Conservation (phyloP, 2,797 vertebrate species). For the Esox lucius region DNA sequence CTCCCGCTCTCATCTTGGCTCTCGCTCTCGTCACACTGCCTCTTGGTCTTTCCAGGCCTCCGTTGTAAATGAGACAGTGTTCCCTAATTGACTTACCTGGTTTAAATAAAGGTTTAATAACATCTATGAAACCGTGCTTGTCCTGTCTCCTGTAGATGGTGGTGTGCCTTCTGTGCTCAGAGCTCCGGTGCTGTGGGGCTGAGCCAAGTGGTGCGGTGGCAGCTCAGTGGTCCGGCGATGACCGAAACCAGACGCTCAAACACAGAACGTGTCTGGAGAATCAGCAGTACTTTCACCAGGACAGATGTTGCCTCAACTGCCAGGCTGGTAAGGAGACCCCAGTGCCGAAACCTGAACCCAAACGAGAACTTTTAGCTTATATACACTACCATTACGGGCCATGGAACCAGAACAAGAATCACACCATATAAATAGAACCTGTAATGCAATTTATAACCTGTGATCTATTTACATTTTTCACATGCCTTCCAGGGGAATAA, state of each 20-base stretch:
- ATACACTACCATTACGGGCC: background rate
- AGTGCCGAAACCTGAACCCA: background rate
- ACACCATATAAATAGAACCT: background rate
- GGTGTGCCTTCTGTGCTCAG: conserved; percentile 37
- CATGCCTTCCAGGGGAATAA: background rate
- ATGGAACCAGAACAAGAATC: background rate
- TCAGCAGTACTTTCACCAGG: conserved; percentile 68
- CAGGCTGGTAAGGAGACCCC: conserved; percentile 69
- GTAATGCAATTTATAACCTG: background rate
- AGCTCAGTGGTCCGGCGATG: conserved; percentile 54
- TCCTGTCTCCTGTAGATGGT: conserved; percentile 43
- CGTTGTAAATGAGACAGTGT: background rate
- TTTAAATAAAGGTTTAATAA: conserved; percentile 4
- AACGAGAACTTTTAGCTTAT: background rate
- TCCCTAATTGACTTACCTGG: background rate
- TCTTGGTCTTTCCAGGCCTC: background rate
- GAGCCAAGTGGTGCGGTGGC: conserved; percentile 44
- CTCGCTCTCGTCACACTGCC: background rate
- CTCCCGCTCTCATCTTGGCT: background rate
- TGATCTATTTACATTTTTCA: background rate
- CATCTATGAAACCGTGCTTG: background rate
- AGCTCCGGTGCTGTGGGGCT: conserved; percentile 48
- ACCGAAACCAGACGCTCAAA: conserved; percentile 57
- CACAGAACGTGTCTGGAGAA: conserved; percentile 69
- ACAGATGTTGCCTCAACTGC: conserved; percentile 78